Evolutionary conservation across 2,113 vertebrate genomes (phyloP).

Genomic region (Cheilinus undulatus): DNA sequence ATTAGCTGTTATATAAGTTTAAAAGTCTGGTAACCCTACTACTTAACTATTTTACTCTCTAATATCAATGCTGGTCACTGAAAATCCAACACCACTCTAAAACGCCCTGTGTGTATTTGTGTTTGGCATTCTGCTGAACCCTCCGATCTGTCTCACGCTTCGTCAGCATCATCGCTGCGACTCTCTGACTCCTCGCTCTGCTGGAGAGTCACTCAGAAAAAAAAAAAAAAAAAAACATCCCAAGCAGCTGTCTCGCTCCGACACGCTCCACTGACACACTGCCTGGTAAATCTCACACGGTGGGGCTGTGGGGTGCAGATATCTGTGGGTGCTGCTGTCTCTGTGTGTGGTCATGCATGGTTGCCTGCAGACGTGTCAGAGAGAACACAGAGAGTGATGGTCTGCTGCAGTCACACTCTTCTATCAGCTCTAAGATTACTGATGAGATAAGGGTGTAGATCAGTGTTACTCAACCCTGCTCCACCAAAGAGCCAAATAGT

Average conservation of each 20-base stretch:
- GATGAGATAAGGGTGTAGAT: constrained; percentile 21
- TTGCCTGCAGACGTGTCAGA: constrained; percentile 20
- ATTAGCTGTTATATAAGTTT: no score
- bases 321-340: constrained; percentile 46
- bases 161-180: constrained; percentile 16
- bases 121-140: constrained; percentile 4
- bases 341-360: constrained; percentile 32
- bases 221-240: background rate
- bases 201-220: constrained; percentile 48
- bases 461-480: no score
- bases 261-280: constrained; percentile 37
- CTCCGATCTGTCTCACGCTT: constrained; percentile 20
- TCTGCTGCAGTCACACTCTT: constrained; percentile 15
- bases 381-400: constrained; percentile 47
- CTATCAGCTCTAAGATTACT: constrained; percentile 1
- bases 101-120: background rate
- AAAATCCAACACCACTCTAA: no score
- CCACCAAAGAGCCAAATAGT: no score
- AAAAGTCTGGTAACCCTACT: no score
- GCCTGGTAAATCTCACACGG: constrained; percentile 42
- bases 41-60: no score
- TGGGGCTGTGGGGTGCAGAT: constrained; percentile 43
- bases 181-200: constrained; percentile 22
- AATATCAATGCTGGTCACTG: no score
- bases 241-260: constrained; percentile 55